Conservation (phyloP, 2,113 vertebrate species). For the Pelecanus crispus region DNA sequence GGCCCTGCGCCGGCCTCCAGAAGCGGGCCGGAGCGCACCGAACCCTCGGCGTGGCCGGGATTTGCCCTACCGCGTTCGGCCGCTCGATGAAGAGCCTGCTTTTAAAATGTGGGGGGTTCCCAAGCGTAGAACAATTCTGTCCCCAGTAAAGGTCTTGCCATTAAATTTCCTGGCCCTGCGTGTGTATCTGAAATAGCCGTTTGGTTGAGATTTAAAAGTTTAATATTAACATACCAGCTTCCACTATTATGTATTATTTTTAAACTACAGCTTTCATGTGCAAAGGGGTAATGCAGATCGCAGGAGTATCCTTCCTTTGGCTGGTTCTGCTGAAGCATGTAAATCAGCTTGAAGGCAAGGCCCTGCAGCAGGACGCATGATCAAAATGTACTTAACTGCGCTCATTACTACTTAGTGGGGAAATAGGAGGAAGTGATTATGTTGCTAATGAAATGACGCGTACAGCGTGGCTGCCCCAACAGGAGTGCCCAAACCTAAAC, state of each 20-base stretch:
- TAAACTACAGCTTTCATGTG: rapidly evolving
- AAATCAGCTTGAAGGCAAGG: rapidly evolving
- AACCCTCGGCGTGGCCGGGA: rapidly evolving
- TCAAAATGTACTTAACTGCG: rapidly evolving
- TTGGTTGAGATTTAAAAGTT: no score
- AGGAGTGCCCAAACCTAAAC: background rate
- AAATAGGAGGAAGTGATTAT: background rate
- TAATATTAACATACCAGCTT: background rate
- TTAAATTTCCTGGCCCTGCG: background rate
- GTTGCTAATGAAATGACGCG: rapidly evolving
- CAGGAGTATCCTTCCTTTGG: rapidly evolving
- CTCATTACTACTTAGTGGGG: rapidly evolving
- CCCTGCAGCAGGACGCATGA: rapidly evolving
- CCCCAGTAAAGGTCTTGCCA: background rate
- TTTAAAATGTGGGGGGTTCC: rapidly evolving
- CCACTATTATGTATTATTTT: rapidly evolving
- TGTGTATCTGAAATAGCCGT: background rate
- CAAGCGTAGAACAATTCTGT: no score
- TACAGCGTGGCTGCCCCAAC: rapidly evolving
- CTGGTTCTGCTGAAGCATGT: rapidly evolving
- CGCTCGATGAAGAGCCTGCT: rapidly evolving
- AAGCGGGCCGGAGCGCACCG: rapidly evolving
- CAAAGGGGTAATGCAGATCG: rapidly evolving
- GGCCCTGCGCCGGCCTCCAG: no score
- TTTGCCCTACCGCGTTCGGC: rapidly evolving